phyloP scores from a whole-genome alignment of 1,140 invertebrate genomes.

The Calosoma granatense region DNA sequence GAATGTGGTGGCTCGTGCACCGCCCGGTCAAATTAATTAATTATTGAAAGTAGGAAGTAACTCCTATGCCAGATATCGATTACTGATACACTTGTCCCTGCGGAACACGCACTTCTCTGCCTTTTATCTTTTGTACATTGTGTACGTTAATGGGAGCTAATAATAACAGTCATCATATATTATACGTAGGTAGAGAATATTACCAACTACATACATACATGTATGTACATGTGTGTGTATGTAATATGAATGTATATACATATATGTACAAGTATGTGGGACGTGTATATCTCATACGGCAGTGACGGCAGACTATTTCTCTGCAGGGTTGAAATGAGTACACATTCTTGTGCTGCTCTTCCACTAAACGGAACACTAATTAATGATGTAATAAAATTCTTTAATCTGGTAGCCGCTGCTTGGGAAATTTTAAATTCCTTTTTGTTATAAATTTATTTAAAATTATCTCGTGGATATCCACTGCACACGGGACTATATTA shows the following conservation, averaged over 20 bases:
- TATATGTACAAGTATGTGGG: neutral
- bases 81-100: conserved; percentile 2
- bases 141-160: conserved; percentile 1
- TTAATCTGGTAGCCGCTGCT: neutral
- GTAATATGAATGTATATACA: neutral
- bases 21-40: conserved; percentile 3
- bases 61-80: neutral
- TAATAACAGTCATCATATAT: conserved; percentile 8
- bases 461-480: neutral
- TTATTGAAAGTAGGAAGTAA: conserved; percentile 6
- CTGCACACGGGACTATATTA: neutral
- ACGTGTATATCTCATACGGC: neutral
- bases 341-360: neutral
- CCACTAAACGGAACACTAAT: neutral
- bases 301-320: neutral
- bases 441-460: conserved; percentile 4
- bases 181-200: conserved; percentile 6
- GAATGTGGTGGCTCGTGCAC: neutral
- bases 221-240: neutral
- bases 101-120: neutral
- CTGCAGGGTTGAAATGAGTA: neutral
- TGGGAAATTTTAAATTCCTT: neutral
- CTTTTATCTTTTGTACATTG: conserved; percentile 2
- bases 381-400: conserved; percentile 5
- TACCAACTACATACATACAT: neutral